Evolutionary conservation across 2,888 invertebrate genomes (phyloP), one percentile per base, ranked within the genome.

Genomic region (Abrostola triplasia): DNA sequence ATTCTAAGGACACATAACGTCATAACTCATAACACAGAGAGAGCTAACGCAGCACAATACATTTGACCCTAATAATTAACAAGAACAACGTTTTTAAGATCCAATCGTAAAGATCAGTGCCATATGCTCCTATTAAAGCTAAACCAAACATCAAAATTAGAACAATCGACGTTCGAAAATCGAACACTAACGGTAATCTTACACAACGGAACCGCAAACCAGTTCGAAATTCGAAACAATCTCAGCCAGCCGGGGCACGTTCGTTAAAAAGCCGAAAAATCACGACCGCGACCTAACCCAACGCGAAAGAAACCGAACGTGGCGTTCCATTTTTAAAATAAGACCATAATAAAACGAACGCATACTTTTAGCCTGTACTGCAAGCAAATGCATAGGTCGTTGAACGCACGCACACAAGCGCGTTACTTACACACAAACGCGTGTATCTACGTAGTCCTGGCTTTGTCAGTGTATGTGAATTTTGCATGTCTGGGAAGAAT

Each of bases 331-430:
- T 94, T 94, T 94, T 90, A 93, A 93, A 94, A 94, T 93, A 94
- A 94, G 91, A 92, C 90, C 92, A 93, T 93, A 94, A 93, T 93
- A 94, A 93, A 93, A 92, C 90, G 91, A 90, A 91, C 93, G 94
- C 93, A 94, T 93, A 93, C 94, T 93, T 94, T 94, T 93, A 94
- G 94, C 92, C 90, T 91, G 93, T 92, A 92, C 90, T 88, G 91
- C 92, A 90, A 91, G 93, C 92, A 92, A 93, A 93, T 93, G 93
- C 92, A 90, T 89, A 90, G 94, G 93, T 93, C 94, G 89, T 89
- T 90, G 93, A 91, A 89, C 89, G 88, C 87, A 90, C 92, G 87
- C 91, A 90, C 90, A 86, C 83, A 79, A 76, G 71, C 69, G 77
- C 71, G 73, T 60, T 68, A 66, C 67, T 73, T 85, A 84, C 88